A percentile compares a stretch with the other conserved stretches of the same genome.
Evolutionary conservation across 2,113 vertebrate species (phyloP).

Genomic region (Cyprinodon tularosa): DNA sequence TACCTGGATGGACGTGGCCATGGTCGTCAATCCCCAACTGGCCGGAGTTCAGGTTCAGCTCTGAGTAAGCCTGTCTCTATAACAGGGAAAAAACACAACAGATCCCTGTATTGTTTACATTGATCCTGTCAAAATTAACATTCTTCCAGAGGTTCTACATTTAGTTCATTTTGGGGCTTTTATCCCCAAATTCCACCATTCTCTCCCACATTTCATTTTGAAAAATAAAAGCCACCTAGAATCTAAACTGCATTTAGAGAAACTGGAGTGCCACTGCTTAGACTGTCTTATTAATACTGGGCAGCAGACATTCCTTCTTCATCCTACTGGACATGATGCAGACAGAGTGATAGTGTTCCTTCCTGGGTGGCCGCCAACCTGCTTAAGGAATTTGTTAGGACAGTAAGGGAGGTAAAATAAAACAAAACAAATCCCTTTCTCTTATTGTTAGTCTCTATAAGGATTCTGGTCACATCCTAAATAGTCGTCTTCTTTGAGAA

Average conservation of each 20-base stretch:
- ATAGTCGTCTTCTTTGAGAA: too few species aligned
- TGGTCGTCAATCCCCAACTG: constrained; percentile 95
- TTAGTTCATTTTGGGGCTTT: not conserved
- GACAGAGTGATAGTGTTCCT: not conserved
- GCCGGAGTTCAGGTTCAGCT: constrained; percentile 86
- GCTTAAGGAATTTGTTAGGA: not conserved
- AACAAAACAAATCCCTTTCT: too few species aligned
- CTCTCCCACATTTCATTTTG: not conserved
- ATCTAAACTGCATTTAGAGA: not conserved
- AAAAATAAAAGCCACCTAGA: not conserved
- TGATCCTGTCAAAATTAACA: not conserved
- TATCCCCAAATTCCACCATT: not conserved
- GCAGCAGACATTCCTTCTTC: too few species aligned
- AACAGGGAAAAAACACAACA: not conserved
- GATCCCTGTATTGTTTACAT: not conserved
- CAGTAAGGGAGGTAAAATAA: too few species aligned
- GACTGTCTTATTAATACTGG: not conserved
- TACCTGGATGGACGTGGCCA: constrained; percentile 90
- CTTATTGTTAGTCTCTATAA: too few species aligned
- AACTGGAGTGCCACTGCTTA: too few species aligned
- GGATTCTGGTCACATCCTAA: too few species aligned
- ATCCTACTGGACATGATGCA: too few species aligned
- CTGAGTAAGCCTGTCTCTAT: constrained; percentile 88
- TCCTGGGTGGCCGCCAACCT: not conserved
- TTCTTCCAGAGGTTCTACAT: not conserved